Base-by-base conservation (phyloP, 2,888 invertebrate species). In the Willowsia nigromaculata region DNA sequence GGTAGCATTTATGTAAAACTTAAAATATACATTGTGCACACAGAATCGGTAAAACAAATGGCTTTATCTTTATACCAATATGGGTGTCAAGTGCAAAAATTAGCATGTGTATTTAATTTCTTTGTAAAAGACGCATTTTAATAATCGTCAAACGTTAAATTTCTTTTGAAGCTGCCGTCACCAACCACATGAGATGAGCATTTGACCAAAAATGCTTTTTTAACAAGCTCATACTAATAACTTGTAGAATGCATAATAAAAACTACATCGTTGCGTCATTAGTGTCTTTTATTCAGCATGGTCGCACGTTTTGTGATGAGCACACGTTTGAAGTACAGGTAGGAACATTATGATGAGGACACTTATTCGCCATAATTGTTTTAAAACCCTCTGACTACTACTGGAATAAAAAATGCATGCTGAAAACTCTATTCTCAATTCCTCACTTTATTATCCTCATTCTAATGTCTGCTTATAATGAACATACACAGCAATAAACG, bases 211-310 rank as follows among this genome's bases (percentile, higher is more conserved):
- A 25, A 9, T 47, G 2, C 15, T 13, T n/a, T 47, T 83, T 71
- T 53, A n/a, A 83, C 50, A 71, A 71, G 11, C 13, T 27, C 22
- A 40, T 71, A 43, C 71, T 43, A 82, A 83, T 40, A 30, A 33
- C 53, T n/a, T 53, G 83, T 56, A 37, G 56, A 40, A 84, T 84
- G 84, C 56, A 84, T 84, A 74, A 74, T 84, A 84, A 83, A 56
- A 82, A 65, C 65, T 74, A 50, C 71, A 59, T 71, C 74, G 74
- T 59, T 84, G 33, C 56, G 84, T 84, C 84, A 84, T 84, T 84
- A 84, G 71, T 74, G 27, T 53, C n/a, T 4, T 62, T 71, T 43
- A 71, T 71, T 43, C 22, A 27, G 71, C 22, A 30, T 68, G 68
- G 7, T 40, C 68, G n/a, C 68, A 59, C 59, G 27, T 27, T 13